phyloP scores from a whole-genome alignment of 1,140 invertebrate species.

The Cydia amplana region DNA sequence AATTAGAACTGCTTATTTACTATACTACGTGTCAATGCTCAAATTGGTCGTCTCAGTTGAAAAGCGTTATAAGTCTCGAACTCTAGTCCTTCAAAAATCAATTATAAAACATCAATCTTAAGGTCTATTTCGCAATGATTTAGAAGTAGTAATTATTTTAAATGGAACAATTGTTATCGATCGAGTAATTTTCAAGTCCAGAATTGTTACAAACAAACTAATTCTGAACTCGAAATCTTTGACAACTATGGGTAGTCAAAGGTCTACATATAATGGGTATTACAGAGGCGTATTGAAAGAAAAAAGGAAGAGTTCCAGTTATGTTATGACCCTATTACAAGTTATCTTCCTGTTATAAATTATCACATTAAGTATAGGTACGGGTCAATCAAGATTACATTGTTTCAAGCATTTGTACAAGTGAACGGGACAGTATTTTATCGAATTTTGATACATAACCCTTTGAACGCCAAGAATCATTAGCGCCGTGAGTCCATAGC shows the following conservation, averaged over 20 bases:
- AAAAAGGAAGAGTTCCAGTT: background rate
- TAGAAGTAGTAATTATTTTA: background rate
- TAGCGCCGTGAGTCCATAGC: no score
- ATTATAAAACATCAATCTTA: background rate
- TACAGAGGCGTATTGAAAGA: background rate
- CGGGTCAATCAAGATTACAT: background rate
- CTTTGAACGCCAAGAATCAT: no score
- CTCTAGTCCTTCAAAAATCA: background rate
- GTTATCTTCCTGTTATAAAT: background rate
- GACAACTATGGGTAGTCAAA: background rate
- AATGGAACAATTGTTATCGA: background rate
- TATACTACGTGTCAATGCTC: conserved; percentile 3
- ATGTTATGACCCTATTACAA: background rate
- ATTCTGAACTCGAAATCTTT: background rate
- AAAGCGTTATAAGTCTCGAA: background rate
- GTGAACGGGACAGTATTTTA: no score
- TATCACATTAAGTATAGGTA: background rate
- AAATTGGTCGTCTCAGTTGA: background rate
- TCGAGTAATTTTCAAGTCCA: background rate
- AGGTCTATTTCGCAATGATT: background rate
- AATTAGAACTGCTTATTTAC: background rate
- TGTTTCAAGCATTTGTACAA: no score
- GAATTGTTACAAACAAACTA: background rate
- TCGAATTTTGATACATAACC: no score
- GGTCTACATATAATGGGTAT: background rate